A percentile compares a stretch with the other conserved stretches of the same genome.
phyloP scores from a whole-genome alignment of 37 sponge, comb jelly and placozoan genomes.

The Hormiphora californensis region DNA sequence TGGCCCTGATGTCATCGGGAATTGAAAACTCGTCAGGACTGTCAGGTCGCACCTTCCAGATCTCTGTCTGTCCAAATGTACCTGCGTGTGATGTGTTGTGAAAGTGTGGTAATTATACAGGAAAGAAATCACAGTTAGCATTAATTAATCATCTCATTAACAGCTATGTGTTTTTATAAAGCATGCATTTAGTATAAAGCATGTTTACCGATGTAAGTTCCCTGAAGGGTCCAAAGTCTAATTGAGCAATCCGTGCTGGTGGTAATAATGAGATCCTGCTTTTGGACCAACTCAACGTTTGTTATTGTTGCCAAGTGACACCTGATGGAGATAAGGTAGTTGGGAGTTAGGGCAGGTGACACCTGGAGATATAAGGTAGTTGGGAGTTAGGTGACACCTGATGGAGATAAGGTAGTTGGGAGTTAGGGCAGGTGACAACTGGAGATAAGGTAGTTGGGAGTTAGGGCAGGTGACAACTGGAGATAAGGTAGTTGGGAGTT shows the following conservation, averaged over 20 bases:
- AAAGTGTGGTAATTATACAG: neutral
- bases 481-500: too few relatives aligned
- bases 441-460: too few relatives aligned
- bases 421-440: too few relatives aligned
- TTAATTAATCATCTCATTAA: neutral
- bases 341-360: too few relatives aligned
- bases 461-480: too few relatives aligned
- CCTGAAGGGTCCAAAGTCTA: neutral
- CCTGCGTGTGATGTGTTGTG: neutral
- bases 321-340: too few relatives aligned
- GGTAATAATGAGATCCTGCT: conserved; percentile 10
- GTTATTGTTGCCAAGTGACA: conserved; percentile 36
- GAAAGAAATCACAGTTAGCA: neutral
- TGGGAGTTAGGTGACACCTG: too few relatives aligned
- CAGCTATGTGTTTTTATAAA: too few relatives aligned
- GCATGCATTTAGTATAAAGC: neutral
- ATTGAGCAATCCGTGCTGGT: conserved; percentile 41
- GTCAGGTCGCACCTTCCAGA: neutral
- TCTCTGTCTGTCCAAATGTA: conserved; percentile 38
- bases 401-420: too few relatives aligned
- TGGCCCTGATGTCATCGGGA: conserved; percentile 12
- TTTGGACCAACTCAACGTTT: conserved; percentile 38
- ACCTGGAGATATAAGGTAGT: too few relatives aligned
- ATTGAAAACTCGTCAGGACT: conserved; percentile 15
- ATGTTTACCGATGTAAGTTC: conserved; percentile 45